These are phyloP conservation scores for Drosophila saltans DNA, from an alignment of 1,140 invertebrate species.

Conservation along the genomic window DNA sequence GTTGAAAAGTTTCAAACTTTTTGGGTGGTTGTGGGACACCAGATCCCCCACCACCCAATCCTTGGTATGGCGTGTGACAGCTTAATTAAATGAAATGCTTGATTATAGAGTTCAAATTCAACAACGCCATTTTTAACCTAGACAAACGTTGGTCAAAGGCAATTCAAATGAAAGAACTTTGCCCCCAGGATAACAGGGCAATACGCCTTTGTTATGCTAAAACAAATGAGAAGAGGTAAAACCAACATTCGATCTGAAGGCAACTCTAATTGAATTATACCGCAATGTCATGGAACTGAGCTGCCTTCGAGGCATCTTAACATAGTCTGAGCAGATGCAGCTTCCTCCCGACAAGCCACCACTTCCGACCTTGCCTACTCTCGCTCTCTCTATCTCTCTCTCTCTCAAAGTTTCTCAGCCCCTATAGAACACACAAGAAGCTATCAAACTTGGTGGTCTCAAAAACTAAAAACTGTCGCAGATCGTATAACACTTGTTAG, in stretches of 20 bases:
- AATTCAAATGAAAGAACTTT: slow-evolving; percentile 49
- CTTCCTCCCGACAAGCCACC: slow-evolving; percentile 32
- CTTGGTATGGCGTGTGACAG: slow-evolving; percentile 54
- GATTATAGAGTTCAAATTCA: slow-evolving; percentile 35
- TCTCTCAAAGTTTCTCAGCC: slow-evolving; percentile 54
- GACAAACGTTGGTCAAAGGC: too few species aligned
- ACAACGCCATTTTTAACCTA: slow-evolving; percentile 54
- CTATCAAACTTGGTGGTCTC: slow-evolving; percentile 63
- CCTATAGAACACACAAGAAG: slow-evolving; percentile 76
- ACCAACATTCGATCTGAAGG: slow-evolving; percentile 64
- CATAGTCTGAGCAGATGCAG: slow-evolving; percentile 33
- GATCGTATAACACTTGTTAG: slow-evolving; percentile 79
- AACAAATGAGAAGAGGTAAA: slow-evolving; percentile 13
- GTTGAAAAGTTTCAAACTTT: slow-evolving; percentile 82
- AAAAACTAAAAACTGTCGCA: slow-evolving; percentile 48
- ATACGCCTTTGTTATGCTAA: slow-evolving; percentile 67
- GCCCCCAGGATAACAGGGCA: slow-evolving; percentile 45
- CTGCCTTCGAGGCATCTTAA: slow-evolving; percentile 40
- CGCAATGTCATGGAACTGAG: slow-evolving; percentile 49
- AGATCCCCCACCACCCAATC: too few species aligned
- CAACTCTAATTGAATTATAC: slow-evolving; percentile 77
- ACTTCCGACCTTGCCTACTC: slow-evolving; percentile 46
- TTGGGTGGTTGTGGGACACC: slow-evolving; percentile 11
- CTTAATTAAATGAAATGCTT: slow-evolving; percentile 70
- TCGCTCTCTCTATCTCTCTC: slow-evolving; percentile 13